A percentile compares a stretch with the other conserved stretches of the same genome.
Conservation (phyloP, 2,113 vertebrate genomes). For the Willisornis vidua region DNA sequence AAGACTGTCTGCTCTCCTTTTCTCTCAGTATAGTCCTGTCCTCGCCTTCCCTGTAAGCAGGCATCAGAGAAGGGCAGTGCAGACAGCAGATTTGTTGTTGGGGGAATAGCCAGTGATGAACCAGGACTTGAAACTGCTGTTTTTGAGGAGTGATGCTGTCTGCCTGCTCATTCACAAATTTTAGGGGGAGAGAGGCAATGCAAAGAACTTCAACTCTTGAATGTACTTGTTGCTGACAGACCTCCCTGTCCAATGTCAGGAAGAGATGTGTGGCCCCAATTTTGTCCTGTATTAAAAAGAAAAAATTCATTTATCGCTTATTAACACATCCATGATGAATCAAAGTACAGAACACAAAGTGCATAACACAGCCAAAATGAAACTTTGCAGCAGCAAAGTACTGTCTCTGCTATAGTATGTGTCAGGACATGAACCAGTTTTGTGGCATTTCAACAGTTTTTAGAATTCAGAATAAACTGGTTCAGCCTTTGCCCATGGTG, state of each 20-base stretch:
- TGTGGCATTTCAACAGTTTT: not conserved
- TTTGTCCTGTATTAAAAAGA: not conserved
- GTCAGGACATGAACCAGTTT: not conserved
- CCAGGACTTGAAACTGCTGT: not conserved
- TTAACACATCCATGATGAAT: not conserved
- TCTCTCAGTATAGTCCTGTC: not conserved
- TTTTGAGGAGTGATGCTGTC: not conserved
- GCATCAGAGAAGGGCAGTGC: not conserved
- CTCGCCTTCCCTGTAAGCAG: not conserved
- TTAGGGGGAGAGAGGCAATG: not conserved
- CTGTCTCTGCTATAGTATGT: not conserved
- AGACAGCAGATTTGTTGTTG: not conserved
- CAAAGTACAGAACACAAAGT: not conserved
- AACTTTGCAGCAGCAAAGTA: not conserved
- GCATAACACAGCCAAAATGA: not conserved
- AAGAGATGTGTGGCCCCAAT: not conserved
- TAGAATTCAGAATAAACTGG: not conserved
- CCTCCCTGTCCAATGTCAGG: too few relatives aligned
- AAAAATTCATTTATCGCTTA: not conserved
- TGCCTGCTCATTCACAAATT: not conserved
- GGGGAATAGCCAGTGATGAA: not conserved
- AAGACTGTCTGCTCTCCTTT: not conserved
- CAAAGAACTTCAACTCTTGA: not conserved
- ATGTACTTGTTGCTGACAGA: not conserved
- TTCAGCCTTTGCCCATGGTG: not conserved